A percentile compares a stretch with the other conserved stretches of the same genome.
Evolutionary conservation across 2,113 vertebrate genomes (phyloP).

Genomic region (Crotalus tigris): DNA sequence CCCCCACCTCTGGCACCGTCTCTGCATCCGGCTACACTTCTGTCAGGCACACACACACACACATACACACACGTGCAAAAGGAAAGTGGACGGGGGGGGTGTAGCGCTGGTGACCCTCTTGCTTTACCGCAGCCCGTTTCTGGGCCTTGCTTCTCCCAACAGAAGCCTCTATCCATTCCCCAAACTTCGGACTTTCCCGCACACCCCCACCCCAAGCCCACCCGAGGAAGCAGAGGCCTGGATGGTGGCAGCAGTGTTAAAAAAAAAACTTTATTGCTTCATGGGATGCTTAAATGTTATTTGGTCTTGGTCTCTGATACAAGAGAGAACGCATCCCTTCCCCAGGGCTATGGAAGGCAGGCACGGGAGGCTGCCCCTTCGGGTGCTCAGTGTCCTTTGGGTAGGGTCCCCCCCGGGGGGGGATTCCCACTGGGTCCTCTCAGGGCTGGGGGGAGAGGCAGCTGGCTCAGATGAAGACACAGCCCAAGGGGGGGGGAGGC

Average conservation of each 20-base stretch:
- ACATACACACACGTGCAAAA: neutral
- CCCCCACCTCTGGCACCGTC: neutral
- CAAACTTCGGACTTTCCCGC: neutral
- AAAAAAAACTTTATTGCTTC: conserved; percentile 46
- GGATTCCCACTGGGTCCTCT: neutral
- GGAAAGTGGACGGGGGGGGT: no score
- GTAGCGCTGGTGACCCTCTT: no score
- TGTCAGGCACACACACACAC: no score
- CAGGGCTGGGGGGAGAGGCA: conserved; percentile 34
- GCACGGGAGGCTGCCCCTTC: neutral
- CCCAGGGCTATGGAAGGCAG: conserved; percentile 44
- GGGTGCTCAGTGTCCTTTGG: neutral
- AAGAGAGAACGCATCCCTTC: conserved; percentile 50
- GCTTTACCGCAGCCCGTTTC: no score
- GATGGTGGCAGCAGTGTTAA: neutral
- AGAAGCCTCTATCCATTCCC: neutral
- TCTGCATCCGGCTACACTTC: neutral
- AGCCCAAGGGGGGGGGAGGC: conserved; percentile 42
- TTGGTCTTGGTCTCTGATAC: conserved; percentile 54
- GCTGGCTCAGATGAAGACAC: conserved; percentile 49
- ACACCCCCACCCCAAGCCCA: no score
- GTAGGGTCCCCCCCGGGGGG: no score
- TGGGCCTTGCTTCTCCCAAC: neutral
- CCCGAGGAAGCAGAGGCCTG: conserved; percentile 34
- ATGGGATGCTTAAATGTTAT: neutral